A percentile compares a stretch with the other conserved stretches of the same genome.
phyloP scores from a whole-genome alignment of 1,140 invertebrate species.

The Araneus ventricosus region DNA sequence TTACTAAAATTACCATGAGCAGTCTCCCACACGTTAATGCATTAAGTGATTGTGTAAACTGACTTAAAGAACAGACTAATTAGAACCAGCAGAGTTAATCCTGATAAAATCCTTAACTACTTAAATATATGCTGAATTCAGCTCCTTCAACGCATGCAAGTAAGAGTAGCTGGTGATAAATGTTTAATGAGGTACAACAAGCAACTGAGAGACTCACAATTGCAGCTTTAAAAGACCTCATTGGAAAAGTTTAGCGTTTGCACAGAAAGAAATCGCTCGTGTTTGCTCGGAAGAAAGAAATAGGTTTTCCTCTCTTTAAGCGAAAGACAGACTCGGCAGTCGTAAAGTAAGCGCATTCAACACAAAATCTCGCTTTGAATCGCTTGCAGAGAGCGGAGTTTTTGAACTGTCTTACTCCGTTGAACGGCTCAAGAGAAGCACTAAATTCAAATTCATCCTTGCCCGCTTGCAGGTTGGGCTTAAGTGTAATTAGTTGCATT shows the following conservation, averaged over 20 bases:
- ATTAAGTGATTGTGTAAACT: neutral
- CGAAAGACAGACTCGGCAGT: neutral
- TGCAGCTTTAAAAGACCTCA: no score
- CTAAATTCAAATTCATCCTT: conserved; percentile 25
- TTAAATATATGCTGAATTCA: no score
- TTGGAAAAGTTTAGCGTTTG: no score
- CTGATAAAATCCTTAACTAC: no score
- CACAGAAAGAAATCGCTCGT: neutral
- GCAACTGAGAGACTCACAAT: neutral
- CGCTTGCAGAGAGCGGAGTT: neutral
- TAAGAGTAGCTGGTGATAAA: neutral
- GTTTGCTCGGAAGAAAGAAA: neutral
- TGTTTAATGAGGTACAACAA: neutral
- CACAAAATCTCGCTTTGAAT: neutral
- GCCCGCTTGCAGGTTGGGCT: neutral
- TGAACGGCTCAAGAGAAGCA: neutral
- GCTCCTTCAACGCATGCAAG: neutral
- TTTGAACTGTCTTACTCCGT: conserved; percentile 13
- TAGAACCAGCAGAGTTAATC: neutral
- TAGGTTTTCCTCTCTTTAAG: neutral
- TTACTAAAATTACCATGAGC: no score
- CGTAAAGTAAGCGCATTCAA: conserved; percentile 8
- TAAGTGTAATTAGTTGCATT: conserved; percentile 27
- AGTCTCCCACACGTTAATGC: no score
- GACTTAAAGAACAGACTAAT: neutral